Evolutionary conservation across 2,888 invertebrate species (phyloP), one percentile per base, ranked within the genome.

Genomic region (Himalopsyche kuldschensis): DNA sequence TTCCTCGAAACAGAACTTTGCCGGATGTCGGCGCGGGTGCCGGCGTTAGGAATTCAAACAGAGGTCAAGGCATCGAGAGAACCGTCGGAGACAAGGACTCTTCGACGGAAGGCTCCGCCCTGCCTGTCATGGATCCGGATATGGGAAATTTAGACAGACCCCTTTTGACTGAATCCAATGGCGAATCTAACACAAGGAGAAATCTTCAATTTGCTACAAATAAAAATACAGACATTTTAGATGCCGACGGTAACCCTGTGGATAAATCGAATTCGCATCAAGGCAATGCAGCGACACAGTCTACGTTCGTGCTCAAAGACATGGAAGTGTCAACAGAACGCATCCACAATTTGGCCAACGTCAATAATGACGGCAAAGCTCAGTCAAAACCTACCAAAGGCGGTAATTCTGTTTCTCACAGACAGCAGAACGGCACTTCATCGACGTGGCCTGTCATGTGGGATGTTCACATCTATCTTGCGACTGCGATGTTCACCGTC

Each of bases 401-500:
- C 41, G 83, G 81, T 8, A 90, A 89, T 1, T 89, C 90, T 0
- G 88, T 92, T 0, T 88, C 89, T 6, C 91, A 91, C 86, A 89
- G 92, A 24, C 90, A 92, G 0, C 87, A 88, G n/a, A 88, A 89
- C 87, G 88, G 89, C 8, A 84, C 88, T 17, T 93, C 93, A 1
- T 92, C 92, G 0, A 95, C 95, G 0, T 96, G 96, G 95, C 94
- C 95, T 0, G 95, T 96, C 86, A 97, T 97, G 1, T 98, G 97
- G 98, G 96, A 97, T 88, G 94, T 97, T 10, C 98, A 98, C 89
- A 95, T 98, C 5, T 98, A 98, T 90, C 90, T 96, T 63, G 95
- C 96, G 0, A 97, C 97, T 0, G 94, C 95, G 20, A 93, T 97
- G 88, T 98, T 97, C 89, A 95, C 96, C 0, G 91, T 97, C 15